Evolutionary conservation across 2,797 vertebrate species (phyloP), one percentile per base, ranked within the genome.

Genomic region (Eleutherodactylus coqui): DNA sequence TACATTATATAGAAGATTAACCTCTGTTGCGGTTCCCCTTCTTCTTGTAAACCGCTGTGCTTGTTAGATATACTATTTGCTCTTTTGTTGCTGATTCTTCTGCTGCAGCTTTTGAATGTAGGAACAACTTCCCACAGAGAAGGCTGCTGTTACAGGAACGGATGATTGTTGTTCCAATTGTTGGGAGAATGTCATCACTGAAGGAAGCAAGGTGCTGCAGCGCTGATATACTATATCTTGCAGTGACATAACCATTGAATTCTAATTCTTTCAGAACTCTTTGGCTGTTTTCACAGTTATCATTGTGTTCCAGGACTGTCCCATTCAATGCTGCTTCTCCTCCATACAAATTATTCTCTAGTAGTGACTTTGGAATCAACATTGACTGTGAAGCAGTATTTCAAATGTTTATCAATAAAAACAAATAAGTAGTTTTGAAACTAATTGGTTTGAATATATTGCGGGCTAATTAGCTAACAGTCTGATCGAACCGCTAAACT

Each of bases 391-490:
- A 82, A 73, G 55, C 76, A 81, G 36, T 82, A 53, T 76, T 86
- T 82, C 45, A 82, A 83, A 79, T 60, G 75, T 64, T 60, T 83
- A 87, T 79, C 75, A 75, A 87, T 84, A 79, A 7, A 70, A 21
- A 72, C 49, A 29, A 72, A 70, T n/a, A 82, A 72, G 64, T 62
- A 32, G 29, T 78, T 78, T 84, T 73, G 43, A 79, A 87, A 87
- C 75, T 87, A 87, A 87, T 83, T 83, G 67, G 47, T 87, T 51
- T 83, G 29, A 72, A 87, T 83, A 83, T 77, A 83, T 87, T 83
- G 29, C 41, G 29, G 62, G 47, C 75, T 84, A 87, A 83, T 83
- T 87, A 87, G 51, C 81, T 79, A 73, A 83, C 53, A 41, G 76
- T 75, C 43, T 84, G 36, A 84, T 87, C 62, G 67, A 87, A 75